These are phyloP conservation scores for Macrocentrus cingulum DNA, from an alignment of 1,140 invertebrate genomes.

Conservation along the genomic window DNA sequence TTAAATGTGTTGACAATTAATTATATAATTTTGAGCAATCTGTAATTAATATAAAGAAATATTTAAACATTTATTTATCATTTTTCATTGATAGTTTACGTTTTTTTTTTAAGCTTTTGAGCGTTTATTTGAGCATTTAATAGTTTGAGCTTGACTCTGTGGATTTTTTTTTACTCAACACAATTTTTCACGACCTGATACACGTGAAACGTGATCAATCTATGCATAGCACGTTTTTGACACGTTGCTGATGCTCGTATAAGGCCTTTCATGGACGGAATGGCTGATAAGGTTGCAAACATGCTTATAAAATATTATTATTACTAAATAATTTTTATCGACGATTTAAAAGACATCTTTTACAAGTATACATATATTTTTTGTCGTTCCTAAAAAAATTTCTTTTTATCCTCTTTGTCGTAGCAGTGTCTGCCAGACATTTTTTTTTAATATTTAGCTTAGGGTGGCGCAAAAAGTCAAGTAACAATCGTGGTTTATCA, in stretches of 20 bases:
- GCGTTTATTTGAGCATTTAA: background rate
- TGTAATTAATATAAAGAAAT: too few species aligned
- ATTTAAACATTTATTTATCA: too few species aligned
- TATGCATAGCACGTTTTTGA: conserved; percentile 22
- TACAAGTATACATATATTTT: background rate
- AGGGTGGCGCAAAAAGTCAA: too few species aligned
- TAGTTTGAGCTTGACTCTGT: background rate
- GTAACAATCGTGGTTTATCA: too few species aligned
- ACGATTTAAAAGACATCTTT: background rate
- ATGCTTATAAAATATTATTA: conserved; percentile 18
- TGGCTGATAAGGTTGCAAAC: conserved; percentile 23
- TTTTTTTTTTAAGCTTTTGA: too few species aligned
- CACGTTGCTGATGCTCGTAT: conserved; percentile 12
- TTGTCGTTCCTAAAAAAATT: too few species aligned
- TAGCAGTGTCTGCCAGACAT: too few species aligned
- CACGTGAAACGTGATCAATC: conserved; percentile 16
- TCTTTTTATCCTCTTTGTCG: too few species aligned
- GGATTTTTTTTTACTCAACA: background rate
- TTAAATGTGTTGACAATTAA: background rate
- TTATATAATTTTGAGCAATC: too few species aligned
- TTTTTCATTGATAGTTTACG: too few species aligned
- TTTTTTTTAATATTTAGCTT: too few species aligned
- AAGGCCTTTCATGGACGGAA: conserved; percentile 29
- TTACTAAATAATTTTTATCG: background rate
- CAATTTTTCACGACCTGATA: conserved; percentile 2